These are phyloP conservation scores for Leucoma salicis DNA, from an alignment of 2,888 invertebrate species.

Conservation along the genomic window DNA sequence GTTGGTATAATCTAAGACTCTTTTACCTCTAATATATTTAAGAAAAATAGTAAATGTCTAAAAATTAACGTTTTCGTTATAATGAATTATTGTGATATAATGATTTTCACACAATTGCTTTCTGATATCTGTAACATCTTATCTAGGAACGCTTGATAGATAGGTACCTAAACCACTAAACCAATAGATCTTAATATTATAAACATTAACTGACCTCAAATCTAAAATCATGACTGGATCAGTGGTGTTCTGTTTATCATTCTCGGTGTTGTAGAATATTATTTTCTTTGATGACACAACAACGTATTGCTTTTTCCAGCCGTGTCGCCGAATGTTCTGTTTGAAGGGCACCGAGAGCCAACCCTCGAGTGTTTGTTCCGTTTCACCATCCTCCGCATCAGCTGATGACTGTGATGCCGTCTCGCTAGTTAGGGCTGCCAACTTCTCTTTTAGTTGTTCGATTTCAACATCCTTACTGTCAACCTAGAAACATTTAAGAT, in stretches of 20 bases:
- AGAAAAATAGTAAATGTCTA: too few relatives aligned
- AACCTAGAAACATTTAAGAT: slow-evolving; percentile 64
- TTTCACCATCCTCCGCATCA: slow-evolving; percentile 91
- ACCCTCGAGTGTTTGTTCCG: slow-evolving; percentile 93
- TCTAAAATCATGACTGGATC: slow-evolving; percentile 97
- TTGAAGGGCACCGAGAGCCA: slow-evolving; percentile 98
- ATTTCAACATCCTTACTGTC: slow-evolving; percentile 98
- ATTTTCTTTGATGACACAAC: slow-evolving; percentile 98
- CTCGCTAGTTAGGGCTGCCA: slow-evolving; percentile 90
- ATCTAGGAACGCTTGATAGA: too few relatives aligned
- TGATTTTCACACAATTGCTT: too few relatives aligned
- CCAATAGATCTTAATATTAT: neutral
- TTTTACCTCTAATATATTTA: too few relatives aligned
- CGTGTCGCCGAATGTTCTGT: slow-evolving; percentile 96
- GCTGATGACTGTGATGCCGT: slow-evolving; percentile 95
- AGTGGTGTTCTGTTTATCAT: slow-evolving; percentile 95
- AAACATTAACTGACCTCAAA: slow-evolving; percentile 86
- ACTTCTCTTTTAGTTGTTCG: slow-evolving; percentile 93
- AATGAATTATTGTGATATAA: too few relatives aligned
- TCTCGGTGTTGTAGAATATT: slow-evolving; percentile 97
- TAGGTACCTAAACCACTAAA: neutral
- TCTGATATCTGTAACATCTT: too few relatives aligned
- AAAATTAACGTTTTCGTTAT: too few relatives aligned
- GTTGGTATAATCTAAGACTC: too few relatives aligned
- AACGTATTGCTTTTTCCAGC: slow-evolving; percentile 98